Base-by-base conservation (phyloP, 23 tunicate species). In the Phallusia fumigata region DNA sequence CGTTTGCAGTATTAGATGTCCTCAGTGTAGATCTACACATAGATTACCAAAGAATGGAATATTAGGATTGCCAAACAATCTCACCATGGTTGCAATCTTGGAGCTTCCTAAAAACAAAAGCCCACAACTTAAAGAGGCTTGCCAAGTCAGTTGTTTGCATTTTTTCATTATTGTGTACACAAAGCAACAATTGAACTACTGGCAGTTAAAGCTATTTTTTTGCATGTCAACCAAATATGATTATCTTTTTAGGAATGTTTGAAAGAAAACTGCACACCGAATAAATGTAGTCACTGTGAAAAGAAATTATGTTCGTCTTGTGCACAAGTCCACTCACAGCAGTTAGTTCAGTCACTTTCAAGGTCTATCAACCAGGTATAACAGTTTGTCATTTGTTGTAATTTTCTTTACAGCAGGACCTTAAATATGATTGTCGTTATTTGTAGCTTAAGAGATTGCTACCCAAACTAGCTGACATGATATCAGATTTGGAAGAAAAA, bases 261-360 rank as follows among this genome's bases (percentile, higher is more conserved):
- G 11, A 65, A 86, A 52, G 52, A 79, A 50, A 31, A 65, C 40
- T 65, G 79, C 32, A 65, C 64, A 65, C 72, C 79, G 34, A 76
- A 79, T 28, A 86, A 79, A 49, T 86, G 89, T 74, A 69, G 49
- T 34, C 89, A 86, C 50, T 86, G 89, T 80, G 89, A 86, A 45
- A 79, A 72, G 73, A 72, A 53, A 65, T 65, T 86, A 31, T 86
- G 89, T 50, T 36, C 65, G 24, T 50, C 65, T 31, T 86, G 89
- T 50, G 16, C 73, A 19, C 65, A 81, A 32, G 69, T 52, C 47
- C 89, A 86, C 49, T 69, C 79, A 28, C 84, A 80, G 65, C 83
- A 64, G 13, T 50, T 86, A n/a, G 35, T 80, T 31, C 89, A 65
- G 65, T 53, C 73, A 13, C 69, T 86, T 34, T 32, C 50, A 13